A percentile compares a stretch with the other conserved stretches of the same genome.
Evolutionary conservation across 2,888 invertebrate genomes (phyloP).

Genomic region (Lacanobia oleracea): DNA sequence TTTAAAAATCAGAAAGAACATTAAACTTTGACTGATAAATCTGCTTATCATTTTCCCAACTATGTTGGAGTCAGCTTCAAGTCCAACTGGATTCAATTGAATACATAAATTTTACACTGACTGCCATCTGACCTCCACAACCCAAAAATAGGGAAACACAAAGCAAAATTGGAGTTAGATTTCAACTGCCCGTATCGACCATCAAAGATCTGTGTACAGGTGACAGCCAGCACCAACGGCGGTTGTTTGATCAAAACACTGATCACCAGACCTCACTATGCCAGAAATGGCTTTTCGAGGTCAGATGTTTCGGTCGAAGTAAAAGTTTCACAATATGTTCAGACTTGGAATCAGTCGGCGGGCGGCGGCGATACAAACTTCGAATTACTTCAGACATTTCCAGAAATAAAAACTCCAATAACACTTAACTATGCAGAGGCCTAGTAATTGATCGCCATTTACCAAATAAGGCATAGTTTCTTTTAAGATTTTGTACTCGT

Average conservation of each 20-base stretch:
- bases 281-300: neutral
- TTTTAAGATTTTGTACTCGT: neutral
- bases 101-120: neutral
- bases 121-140: neutral
- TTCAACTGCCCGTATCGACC: neutral
- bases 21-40: neutral
- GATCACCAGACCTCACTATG: neutral
- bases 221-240: neutral
- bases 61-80: neutral
- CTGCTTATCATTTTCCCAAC: neutral
- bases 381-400: neutral
- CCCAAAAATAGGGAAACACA: neutral
- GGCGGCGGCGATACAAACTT: neutral
- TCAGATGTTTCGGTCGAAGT: slow-evolving; percentile 1
- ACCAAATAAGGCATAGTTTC: neutral
- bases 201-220: neutral
- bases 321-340: slow-evolving; percentile 4
- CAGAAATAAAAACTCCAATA: slow-evolving; percentile 12
- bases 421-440: neutral
- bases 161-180: neutral
- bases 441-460: neutral
- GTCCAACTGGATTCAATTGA: neutral
- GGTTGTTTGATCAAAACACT: neutral
- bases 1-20: neutral
- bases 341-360: neutral